These are phyloP conservation scores for Morpho deidamia DNA, from an alignment of 2,888 invertebrate genomes.

Conservation along the genomic window DNA sequence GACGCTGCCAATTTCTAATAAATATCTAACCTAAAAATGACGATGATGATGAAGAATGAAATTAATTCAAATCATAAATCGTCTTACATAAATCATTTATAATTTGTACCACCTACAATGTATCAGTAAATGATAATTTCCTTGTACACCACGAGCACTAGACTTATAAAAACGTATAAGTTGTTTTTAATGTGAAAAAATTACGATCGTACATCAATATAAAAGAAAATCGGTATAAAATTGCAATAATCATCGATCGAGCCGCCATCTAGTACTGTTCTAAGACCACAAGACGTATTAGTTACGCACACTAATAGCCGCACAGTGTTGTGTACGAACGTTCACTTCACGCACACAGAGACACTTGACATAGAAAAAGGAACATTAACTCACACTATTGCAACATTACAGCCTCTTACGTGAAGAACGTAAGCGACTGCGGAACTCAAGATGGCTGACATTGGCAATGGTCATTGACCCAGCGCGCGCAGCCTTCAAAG, in stretches of 20 bases:
- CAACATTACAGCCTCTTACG: slow-evolving; percentile 75
- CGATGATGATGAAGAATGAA: no score
- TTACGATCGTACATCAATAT: slow-evolving; percentile 2
- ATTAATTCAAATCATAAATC: no score
- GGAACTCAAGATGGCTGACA: slow-evolving; percentile 79
- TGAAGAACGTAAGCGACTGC: slow-evolving; percentile 76
- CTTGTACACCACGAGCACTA: not conserved
- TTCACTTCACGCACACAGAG: slow-evolving; percentile 57
- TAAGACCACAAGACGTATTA: slow-evolving; percentile 29
- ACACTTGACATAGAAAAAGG: slow-evolving; percentile 64
- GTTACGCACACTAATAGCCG: slow-evolving; percentile 31
- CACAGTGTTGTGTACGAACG: slow-evolving; percentile 36
- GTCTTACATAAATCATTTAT: not conserved
- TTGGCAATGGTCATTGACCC: slow-evolving; percentile 76
- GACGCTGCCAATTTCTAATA: no score
- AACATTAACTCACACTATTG: slow-evolving; percentile 69
- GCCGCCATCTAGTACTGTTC: slow-evolving; percentile 38
- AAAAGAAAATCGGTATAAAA: slow-evolving; percentile 21
- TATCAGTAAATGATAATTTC: not conserved
- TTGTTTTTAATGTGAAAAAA: slow-evolving; percentile 11
- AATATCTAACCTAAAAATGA: no score
- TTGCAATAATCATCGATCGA: slow-evolving; percentile 21
- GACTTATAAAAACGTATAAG: not conserved
- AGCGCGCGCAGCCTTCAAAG: slow-evolving; percentile 72
- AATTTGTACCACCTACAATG: no score